Conservation (phyloP, 2,797 vertebrate species). For the Neosilurus hyrtlii region DNA sequence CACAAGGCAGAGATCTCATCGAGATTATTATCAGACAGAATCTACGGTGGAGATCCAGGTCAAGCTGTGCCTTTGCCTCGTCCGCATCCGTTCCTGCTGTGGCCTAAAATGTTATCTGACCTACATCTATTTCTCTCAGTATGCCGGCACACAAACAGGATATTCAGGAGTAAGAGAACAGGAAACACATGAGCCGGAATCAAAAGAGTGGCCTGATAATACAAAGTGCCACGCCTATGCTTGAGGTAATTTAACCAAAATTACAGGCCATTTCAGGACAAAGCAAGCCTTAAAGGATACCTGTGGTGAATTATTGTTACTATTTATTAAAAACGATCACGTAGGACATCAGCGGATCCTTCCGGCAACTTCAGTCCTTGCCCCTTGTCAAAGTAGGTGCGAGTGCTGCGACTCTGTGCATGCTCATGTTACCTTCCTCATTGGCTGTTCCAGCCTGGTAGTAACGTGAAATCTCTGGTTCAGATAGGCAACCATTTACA, state of each 20-base stretch:
- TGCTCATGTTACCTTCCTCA: too few relatives aligned
- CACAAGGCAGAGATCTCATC: neutral
- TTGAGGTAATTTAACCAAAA: neutral
- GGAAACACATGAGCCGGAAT: constrained; percentile 12
- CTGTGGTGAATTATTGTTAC: too few relatives aligned
- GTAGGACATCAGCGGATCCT: too few relatives aligned
- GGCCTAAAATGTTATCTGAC: constrained; percentile 36
- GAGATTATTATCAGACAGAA: neutral
- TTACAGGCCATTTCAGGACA: too few relatives aligned
- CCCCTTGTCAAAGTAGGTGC: too few relatives aligned
- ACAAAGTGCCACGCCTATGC: neutral
- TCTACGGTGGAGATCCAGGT: constrained; percentile 30
- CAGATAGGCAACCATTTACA: too few relatives aligned
- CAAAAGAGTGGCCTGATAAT: neutral
- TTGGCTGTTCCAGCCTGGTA: too few relatives aligned
- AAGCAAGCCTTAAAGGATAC: too few relatives aligned
- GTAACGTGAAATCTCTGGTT: too few relatives aligned
- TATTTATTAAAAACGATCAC: too few relatives aligned
- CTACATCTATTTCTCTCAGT: constrained; percentile 33
- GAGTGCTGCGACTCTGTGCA: too few relatives aligned
- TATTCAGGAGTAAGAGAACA: constrained; percentile 5
- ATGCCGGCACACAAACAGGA: constrained; percentile 23
- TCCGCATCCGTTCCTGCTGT: constrained; percentile 11
- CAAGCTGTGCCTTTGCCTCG: constrained; percentile 30
- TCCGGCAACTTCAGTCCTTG: too few relatives aligned